Base-by-base conservation (phyloP, 2,113 vertebrate species). In the Urocitellus parryii region DNA sequence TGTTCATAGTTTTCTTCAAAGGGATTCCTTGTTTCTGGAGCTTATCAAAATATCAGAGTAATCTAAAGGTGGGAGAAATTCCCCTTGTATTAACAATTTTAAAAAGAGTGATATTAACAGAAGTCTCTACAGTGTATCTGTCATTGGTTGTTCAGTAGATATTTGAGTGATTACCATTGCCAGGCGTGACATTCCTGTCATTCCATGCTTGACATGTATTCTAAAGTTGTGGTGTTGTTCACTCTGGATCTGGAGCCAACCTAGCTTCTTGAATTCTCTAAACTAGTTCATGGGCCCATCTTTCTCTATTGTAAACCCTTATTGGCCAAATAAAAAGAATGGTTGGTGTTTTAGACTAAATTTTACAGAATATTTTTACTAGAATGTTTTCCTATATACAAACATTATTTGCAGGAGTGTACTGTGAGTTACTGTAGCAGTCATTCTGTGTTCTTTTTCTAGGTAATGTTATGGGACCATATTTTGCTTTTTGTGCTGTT, bases 401-500 rank as follows among this genome's bases (percentile, higher is more conserved):
- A 22, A 45, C 12, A 85, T 88, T 25, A 17, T 84, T 97, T 68
- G 9, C 34, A 91, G 63, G 22, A 77, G 70, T 24, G 58, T 53
- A 68, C 14, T 94, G 25, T 95, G 39, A 95, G 70, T 74, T 89
- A 88, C 17, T 93, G 9, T 48, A 86, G 32, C 39, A 88, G 73
- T 97, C 37, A 96, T 77, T 93, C 89, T 96, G 65, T 84, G 6
- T 95, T 97, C 96, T 45, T 89, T 97, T 97, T 98, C 73, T 97
- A 99, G 99, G 98, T 0, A 97, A 98, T 82, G 61, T 98, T 14
- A 96, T 98, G 88, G 98, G 99, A 27, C 93, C 99, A 73, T 99
- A 99, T 91, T 99, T 99, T 98, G 99, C 99, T 68, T 99, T 99
- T 94, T 99, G 99, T 98, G 99, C 99, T 83, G 98, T 99, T 96